Base-by-base conservation (phyloP, 2,888 invertebrate species). In the Tipula vernalis region DNA sequence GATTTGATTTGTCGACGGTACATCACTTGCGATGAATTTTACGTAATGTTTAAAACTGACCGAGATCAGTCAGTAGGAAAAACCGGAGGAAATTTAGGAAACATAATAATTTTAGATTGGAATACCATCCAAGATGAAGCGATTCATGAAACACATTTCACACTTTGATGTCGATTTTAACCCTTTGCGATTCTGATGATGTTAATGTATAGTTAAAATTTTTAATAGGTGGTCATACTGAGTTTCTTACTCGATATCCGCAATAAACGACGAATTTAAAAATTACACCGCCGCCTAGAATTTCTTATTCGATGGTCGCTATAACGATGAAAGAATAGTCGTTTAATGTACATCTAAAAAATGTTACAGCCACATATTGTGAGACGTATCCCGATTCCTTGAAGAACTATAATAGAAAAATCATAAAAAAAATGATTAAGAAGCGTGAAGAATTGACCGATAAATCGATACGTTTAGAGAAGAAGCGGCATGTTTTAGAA, bases 231-330 rank as follows among this genome's bases (percentile, higher is more conserved):
- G 98, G 98, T 97, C 96, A 10, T 90, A 94, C 94, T 87, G 95
- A 96, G 89, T 97, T 97, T 94, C 91, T 96, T 86, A 93, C 95
- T 86, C 94, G 93, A 89, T 98, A 97, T 91, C 98, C 98, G 0
- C 94, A 94, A 41, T 91, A 93, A 88, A 95, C 96, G 87, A 96
- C 96, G 87, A 96, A 97, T 92, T 94, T 96, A 0, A 93, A 93
- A 87, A 94, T 95, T 0, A 89, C 89, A 87, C 89, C 41, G 90
- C 90, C 18, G 93, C 93, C 87, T 94, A 39, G 94, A 87, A 92
- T 94, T 89, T 90, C 94, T 91, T 95, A 95, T 2, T 90, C 90
- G 0, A 90, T 92, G 18, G 91, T 90, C 90, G 89, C 94, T 91
- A 88, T 90, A 89, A 90, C 92, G 87, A 91, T 91, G 92, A 91